Base-by-base conservation (phyloP, 1,140 invertebrate species). In the Papilio polytes region DNA sequence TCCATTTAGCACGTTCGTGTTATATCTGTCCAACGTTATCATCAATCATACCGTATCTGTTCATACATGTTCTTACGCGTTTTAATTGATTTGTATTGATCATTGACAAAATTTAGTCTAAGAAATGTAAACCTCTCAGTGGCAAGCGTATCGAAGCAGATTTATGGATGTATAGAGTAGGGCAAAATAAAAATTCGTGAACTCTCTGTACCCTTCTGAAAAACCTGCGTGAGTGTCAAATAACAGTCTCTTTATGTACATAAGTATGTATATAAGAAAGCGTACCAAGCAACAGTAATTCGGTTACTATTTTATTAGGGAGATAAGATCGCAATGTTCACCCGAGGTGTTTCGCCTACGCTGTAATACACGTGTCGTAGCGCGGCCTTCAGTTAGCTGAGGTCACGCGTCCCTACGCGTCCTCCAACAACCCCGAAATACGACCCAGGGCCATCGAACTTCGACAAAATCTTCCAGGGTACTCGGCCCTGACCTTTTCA, bases 401-500 rank as follows among this genome's bases (percentile, higher is more conserved):
- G 93, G 93, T 89, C 91, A 87, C 85, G 82, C 78, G 80, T 86
- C 82, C 86, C 84, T 86, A 87, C 83, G 86, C 85, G 85, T 90
- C 86, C 89, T 86, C 86, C 87, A 89, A 80, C 88, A 87, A 87
- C 87, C 87, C 93, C 90, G 89, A 93, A 93, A 91, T 89, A 88
- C 87, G 89, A 88, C 85, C 87, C 84, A 84, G 81, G 92, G 91
- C 85, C 89, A 82, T 87, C 88, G 92, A 93, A 90, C 92, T 89
- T 87, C 82, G 84, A 88, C 87, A 90, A 92, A 94, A 94, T 93
- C 91, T 94, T 94, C 92, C 91, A 92, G 91, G 91, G 91, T 84
- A 86, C 80, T 87, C 87, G 89, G 91, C 93, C 93, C 92, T 94
- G 92, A 94, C 87, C 93, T 93, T 93, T 93, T 88, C 80, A 85